These are phyloP conservation scores for Pomacea canaliculata DNA, from an alignment of 2,888 invertebrate genomes.

Conservation along the genomic window DNA sequence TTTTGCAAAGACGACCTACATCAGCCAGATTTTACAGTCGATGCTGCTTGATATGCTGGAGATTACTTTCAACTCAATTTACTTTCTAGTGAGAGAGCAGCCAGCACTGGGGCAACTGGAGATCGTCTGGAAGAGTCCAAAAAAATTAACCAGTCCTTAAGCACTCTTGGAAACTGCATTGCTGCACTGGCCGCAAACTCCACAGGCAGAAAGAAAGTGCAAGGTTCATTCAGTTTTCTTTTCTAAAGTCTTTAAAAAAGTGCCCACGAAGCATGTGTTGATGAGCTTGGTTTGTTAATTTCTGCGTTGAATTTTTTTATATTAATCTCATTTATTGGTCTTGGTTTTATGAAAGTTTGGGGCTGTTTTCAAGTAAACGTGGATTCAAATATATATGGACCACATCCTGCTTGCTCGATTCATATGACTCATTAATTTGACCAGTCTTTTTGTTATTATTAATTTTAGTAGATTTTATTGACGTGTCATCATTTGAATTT, in stretches of 20 bases:
- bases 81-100: slow-evolving; percentile 61
- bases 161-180: slow-evolving; percentile 67
- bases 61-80: too few species aligned
- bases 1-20: too few species aligned
- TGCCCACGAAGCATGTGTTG: neutral
- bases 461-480: too few species aligned
- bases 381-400: too few species aligned
- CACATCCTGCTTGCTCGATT: too few species aligned
- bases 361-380: too few species aligned
- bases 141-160: slow-evolving; percentile 66
- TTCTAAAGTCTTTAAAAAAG: neutral
- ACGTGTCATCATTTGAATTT: too few species aligned
- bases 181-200: slow-evolving; percentile 70
- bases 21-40: too few species aligned
- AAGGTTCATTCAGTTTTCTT: slow-evolving; percentile 48
- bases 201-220: slow-evolving; percentile 63
- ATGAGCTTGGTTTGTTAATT: neutral
- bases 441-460: too few species aligned
- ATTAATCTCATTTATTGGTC: neutral
- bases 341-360: too few species aligned
- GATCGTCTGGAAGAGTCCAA: slow-evolving; percentile 67
- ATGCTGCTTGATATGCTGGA: too few species aligned
- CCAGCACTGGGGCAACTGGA: slow-evolving; percentile 66
- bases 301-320: neutral
- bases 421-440: too few species aligned